Evolutionary conservation across 2,113 vertebrate species (phyloP).

Genomic region (Sinocyclocheilus grahami): DNA sequence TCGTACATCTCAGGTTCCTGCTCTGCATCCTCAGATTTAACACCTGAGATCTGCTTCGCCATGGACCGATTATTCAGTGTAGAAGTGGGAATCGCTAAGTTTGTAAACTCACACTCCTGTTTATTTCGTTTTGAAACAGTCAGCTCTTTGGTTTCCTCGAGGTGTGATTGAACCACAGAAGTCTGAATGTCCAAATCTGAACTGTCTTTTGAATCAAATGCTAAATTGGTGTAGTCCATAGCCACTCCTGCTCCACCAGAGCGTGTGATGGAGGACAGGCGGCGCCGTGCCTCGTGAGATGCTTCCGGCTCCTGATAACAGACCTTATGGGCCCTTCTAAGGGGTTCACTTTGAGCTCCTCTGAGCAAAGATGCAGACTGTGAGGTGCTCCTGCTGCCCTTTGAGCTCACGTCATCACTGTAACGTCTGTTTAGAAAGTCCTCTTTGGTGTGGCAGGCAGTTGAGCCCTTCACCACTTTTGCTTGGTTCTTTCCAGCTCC

Average conservation of each 20-base stretch:
- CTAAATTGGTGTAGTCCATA: conserved; percentile 79
- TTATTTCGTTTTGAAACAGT: not conserved
- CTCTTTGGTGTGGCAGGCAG: conserved; percentile 76
- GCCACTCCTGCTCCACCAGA: conserved; percentile 2
- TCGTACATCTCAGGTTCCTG: not conserved
- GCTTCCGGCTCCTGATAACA: conserved; percentile 75
- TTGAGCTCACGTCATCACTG: conserved; percentile 62
- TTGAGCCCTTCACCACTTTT: conserved; percentile 76
- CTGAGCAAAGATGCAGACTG: conserved; percentile 63
- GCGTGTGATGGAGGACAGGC: conserved; percentile 79
- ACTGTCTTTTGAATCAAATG: conserved; percentile 76
- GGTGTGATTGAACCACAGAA: conserved; percentile 33
- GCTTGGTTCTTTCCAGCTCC: conserved; percentile 81
- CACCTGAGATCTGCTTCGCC: not conserved
- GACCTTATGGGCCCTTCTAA: conserved; percentile 78
- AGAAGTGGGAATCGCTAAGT: conserved; percentile 12
- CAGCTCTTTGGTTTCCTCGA: not conserved
- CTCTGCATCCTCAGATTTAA: not conserved
- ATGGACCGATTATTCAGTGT: not conserved
- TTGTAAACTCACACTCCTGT: conserved; percentile 47
- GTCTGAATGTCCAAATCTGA: conserved; percentile 69
- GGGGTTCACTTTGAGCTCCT: conserved; percentile 83
- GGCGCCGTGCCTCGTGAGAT: conserved; percentile 74
- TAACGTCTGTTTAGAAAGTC: conserved; percentile 58
- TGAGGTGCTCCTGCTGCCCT: conserved; percentile 71